phyloP scores from a whole-genome alignment of 2,888 invertebrate species.

The Noctua comes region DNA sequence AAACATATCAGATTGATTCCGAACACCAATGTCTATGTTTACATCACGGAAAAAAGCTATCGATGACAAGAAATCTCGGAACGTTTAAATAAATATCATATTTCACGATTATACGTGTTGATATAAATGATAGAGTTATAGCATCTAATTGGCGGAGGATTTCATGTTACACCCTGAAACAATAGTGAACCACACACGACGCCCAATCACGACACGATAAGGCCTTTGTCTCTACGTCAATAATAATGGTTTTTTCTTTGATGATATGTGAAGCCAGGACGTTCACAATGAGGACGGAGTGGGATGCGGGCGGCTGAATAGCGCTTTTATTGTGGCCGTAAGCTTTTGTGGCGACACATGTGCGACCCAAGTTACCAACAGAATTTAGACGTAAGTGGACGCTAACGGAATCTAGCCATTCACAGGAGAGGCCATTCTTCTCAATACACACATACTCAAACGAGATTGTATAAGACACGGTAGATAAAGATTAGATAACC shows the following conservation, averaged over 20 bases:
- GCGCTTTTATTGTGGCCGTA: constrained; percentile 79
- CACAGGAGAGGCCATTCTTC: constrained; percentile 43
- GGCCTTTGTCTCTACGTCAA: constrained; percentile 86
- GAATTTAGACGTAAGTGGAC: constrained; percentile 55
- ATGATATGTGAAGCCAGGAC: constrained; percentile 89
- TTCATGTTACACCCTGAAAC: constrained; percentile 70
- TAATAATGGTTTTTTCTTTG: constrained; percentile 81
- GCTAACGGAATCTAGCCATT: constrained; percentile 60
- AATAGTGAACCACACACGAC: constrained; percentile 85
- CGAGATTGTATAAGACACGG: constrained; percentile 23
- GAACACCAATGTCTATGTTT: constrained; percentile 66
- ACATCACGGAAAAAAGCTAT: constrained; percentile 63
- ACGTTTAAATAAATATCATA: constrained; percentile 63
- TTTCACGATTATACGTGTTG: constrained; percentile 63
- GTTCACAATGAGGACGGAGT: constrained; percentile 83
- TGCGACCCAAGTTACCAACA: constrained; percentile 63
- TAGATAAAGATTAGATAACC: constrained; percentile 49
- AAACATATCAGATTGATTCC: constrained; percentile 69
- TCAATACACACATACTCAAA: constrained; percentile 24
- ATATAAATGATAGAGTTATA: constrained; percentile 78
- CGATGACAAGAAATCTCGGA: constrained; percentile 56
- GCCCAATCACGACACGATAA: constrained; percentile 82
- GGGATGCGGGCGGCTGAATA: constrained; percentile 89
- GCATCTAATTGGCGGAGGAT: constrained; percentile 77
- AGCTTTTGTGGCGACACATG: constrained; percentile 82